Evolutionary conservation across 2,113 vertebrate species (phyloP), one percentile per base, ranked within the genome.

Genomic region (Brachionichthys hirsutus): DNA sequence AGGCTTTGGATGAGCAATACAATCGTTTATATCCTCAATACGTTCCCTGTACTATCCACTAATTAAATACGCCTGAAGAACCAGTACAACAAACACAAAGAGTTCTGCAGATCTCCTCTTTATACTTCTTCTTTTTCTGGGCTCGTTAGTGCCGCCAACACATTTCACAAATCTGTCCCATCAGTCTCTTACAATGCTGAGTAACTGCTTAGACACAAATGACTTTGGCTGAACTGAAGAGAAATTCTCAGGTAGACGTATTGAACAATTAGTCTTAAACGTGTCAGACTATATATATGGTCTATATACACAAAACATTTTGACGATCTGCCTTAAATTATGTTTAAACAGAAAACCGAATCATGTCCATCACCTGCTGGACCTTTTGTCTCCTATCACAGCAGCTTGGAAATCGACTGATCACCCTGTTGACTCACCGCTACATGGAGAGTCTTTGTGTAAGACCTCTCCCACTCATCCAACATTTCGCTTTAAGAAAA

Each of bases 1-100:
- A 97, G 96, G 96, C 96, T 95, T 97, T 94, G 92, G 94, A 95
- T 95, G 94, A 95, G 85, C 92, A 84, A 87, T 84, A 93, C 92
- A 93, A 94, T 91, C 93, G 92, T 92, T 91, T 87, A 57, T 89
- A 85, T 92, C 90, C 91, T 92, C 88, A 87, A 88, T 92, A 91
- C 90, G 52, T 75, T 85, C 73, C 78, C 77, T 77, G 73, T 66
- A 61, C 70, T 77, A 77, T 74, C 73, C 77, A 76, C 74, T 54
- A 43, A 74, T 83, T 70, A 63, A 80, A 73, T 64, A 82, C 68
- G 80, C 80, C 80, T 83, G 65, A 82, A 91, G 89, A 93, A 93
- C 93, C 82, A 90, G 86, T 84, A 92, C 92, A 91, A 91, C 91
- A 86, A 49, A 90, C 91, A 90, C 91, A 93, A 88, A 68, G 17